phyloP scores from a whole-genome alignment of 2,797 vertebrate species.

The Echiichthys vipera region DNA sequence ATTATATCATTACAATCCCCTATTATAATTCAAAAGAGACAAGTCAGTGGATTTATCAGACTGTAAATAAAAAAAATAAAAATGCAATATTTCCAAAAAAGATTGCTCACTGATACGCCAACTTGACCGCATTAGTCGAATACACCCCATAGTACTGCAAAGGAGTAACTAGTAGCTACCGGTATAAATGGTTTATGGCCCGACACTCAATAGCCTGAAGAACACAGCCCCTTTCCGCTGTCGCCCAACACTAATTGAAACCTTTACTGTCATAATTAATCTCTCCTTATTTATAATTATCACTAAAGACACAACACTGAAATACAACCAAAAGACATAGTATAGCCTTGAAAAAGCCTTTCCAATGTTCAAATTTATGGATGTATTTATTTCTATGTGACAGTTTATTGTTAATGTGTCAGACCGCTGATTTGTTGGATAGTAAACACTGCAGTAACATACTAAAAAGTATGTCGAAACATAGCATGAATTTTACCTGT shows the following conservation, averaged over 20 bases:
- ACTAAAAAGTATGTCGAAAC: too few species aligned
- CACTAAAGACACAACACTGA: neutral
- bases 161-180: neutral
- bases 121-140: neutral
- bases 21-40: neutral
- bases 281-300: neutral
- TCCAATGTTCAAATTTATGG: neutral
- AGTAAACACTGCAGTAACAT: neutral
- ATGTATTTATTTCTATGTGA: neutral
- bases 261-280: neutral
- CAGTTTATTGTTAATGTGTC: neutral
- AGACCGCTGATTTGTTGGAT: neutral
- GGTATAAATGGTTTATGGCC: neutral
- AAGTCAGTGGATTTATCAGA: too few species aligned
- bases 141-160: neutral
- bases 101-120: neutral
- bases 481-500: neutral
- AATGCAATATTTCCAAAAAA: neutral
- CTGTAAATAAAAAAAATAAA: too few species aligned
- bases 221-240: neutral
- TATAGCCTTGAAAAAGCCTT: neutral
- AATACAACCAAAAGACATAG: neutral
- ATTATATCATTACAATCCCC: neutral
- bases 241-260: neutral
- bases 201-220: neutral